A percentile compares a stretch with the other conserved stretches of the same genome.
Conservation (phyloP, 2,888 invertebrate species). For the Sylvicola cinctus region DNA sequence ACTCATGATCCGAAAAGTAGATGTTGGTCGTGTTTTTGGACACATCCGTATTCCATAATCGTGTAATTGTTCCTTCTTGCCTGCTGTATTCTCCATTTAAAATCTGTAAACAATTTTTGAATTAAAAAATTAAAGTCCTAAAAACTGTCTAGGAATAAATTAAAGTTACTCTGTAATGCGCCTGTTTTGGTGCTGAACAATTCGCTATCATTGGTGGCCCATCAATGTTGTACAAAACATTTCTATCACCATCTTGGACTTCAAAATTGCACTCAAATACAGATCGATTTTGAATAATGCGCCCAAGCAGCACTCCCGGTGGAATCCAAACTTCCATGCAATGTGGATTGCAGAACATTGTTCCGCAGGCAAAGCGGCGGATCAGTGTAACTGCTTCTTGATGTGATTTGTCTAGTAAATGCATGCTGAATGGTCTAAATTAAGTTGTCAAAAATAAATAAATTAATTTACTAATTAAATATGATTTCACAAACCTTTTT, state of each 20-base stretch:
- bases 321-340: conserved; percentile 51
- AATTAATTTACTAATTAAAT: no score
- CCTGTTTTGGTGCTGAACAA: conserved; percentile 11
- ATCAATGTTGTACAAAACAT: conserved; percentile 44
- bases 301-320: conserved; percentile 47
- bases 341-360: conserved; percentile 44
- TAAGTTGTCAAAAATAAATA: conserved; percentile 16
- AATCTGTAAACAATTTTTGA: conserved; percentile 24
- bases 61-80: conserved; percentile 43
- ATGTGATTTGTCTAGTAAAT: conserved; percentile 60
- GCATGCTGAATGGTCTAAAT: conserved; percentile 53
- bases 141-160: neutral
- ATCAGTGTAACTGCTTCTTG: conserved; percentile 59
- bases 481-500: conserved; percentile 4
- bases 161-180: neutral
- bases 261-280: conserved; percentile 43
- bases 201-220: conserved; percentile 40
- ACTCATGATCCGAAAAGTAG: conserved; percentile 46
- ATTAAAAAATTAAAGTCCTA: conserved; percentile 1
- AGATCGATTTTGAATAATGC: conserved; percentile 46
- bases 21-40: conserved; percentile 54
- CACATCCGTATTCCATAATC: conserved; percentile 47
- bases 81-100: conserved; percentile 34
- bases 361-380: conserved; percentile 46
- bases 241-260: conserved; percentile 40